Percentiles rank a stretch among this genome's conserved stretches.
These are phyloP conservation scores for Sphinx pinastri DNA, from an alignment of 2,888 invertebrate species.

Conservation along the genomic window DNA sequence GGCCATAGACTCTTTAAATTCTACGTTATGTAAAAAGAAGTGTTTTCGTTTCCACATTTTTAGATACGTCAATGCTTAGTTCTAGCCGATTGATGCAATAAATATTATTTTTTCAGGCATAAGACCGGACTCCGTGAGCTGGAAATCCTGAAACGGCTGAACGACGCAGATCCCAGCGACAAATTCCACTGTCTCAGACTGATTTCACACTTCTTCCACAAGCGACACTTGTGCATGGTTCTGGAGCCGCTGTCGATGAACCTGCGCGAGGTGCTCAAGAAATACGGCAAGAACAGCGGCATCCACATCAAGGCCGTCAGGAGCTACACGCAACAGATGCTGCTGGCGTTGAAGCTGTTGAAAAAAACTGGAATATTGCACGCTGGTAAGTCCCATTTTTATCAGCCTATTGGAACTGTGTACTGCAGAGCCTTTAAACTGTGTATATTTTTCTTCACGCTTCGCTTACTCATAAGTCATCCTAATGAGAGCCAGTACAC, in stretches of 20 bases:
- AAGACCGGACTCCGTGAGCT: conserved; percentile 98
- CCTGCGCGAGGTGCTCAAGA: conserved; percentile 95
- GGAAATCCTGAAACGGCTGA: conserved; percentile 96
- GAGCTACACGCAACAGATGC: conserved; percentile 97
- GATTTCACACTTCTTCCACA: conserved; percentile 98
- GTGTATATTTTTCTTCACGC: no score
- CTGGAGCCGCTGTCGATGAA: conserved; percentile 98
- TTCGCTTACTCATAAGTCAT: no score
- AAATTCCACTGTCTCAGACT: conserved; percentile 98
- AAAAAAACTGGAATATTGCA: conserved; percentile 98
- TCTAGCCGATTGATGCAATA: no score
- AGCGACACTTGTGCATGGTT: conserved; percentile 99
- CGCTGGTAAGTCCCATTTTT: conserved; percentile 83
- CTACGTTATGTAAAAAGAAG: no score
- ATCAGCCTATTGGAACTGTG: background rate
- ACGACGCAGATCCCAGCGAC: conserved; percentile 99
- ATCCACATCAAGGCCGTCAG: conserved; percentile 98
- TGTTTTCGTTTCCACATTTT: no score
- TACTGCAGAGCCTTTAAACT: background rate
- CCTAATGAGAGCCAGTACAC: no score
- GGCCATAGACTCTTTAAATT: no score
- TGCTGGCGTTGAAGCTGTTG: conserved; percentile 96
- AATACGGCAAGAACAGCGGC: conserved; percentile 99
- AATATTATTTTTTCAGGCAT: conserved; percentile 87
- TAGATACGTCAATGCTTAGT: no score